Conservation (phyloP, 2,888 invertebrate genomes). For the Drosophila koepferae region DNA sequence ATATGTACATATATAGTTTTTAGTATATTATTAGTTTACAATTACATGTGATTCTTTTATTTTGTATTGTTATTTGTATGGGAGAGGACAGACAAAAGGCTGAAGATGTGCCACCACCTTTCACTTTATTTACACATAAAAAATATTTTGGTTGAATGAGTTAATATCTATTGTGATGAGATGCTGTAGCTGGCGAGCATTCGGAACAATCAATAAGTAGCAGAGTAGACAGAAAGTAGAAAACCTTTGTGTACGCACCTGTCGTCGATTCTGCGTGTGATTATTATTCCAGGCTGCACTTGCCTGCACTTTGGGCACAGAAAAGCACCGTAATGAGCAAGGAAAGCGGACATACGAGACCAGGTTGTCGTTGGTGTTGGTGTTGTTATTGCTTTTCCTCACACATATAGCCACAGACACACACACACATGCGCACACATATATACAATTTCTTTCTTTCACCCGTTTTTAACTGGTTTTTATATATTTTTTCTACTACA, state of each 20-base stretch:
- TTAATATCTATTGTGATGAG: constrained; percentile 62
- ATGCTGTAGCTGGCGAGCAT: constrained; percentile 45
- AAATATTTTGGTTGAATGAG: constrained; percentile 49
- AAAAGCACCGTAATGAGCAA: constrained; percentile 75
- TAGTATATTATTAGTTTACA: constrained; percentile 44
- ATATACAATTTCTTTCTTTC: constrained; percentile 77
- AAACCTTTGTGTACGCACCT: constrained; percentile 64
- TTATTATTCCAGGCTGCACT: constrained; percentile 54
- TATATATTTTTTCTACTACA: constrained; percentile 25
- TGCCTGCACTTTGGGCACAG: constrained; percentile 59
- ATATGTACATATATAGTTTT: constrained; percentile 1
- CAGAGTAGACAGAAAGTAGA: constrained; percentile 57
- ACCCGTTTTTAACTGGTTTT: constrained; percentile 73
- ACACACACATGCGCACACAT: constrained; percentile 24
- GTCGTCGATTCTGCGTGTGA: constrained; percentile 34
- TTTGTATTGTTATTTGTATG: constrained; percentile 26
- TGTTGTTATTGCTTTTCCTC: constrained; percentile 39
- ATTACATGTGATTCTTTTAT: constrained; percentile 32
- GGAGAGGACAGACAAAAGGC: constrained; percentile 53
- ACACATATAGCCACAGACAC: constrained; percentile 21
- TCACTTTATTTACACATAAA: constrained; percentile 69
- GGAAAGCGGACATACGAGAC: constrained; percentile 80
- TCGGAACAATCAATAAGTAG: constrained; percentile 58
- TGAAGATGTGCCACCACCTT: constrained; percentile 72
- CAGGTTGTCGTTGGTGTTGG: constrained; percentile 49